A percentile compares a stretch with the other conserved stretches of the same genome.
Conservation (phyloP, 2,113 vertebrate genomes). For the Barnardius zonarius region DNA sequence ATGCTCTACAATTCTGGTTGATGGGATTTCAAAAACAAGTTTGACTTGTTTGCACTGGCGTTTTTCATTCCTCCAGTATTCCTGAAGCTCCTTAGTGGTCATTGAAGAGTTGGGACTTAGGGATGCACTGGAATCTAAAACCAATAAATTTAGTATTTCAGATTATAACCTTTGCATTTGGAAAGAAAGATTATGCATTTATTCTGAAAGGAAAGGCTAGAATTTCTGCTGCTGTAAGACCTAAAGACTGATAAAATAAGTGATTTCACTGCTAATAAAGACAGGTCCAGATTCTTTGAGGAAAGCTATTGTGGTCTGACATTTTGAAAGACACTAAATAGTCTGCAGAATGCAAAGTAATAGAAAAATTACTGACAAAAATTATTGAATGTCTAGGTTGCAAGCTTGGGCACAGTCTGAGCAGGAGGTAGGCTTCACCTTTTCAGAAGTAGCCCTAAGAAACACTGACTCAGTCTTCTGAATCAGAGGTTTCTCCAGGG, state of each 20-base stretch:
- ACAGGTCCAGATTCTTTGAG: not conserved
- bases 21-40: slow-evolving; percentile 88
- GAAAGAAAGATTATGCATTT: not conserved
- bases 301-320: not conserved
- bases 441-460: not conserved
- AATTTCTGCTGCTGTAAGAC: not conserved
- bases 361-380: not conserved
- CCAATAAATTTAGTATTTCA: not conserved
- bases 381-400: not conserved
- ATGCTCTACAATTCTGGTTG: slow-evolving; percentile 76
- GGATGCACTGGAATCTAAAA: slow-evolving; percentile 37
- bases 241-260: not conserved
- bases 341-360: not conserved
- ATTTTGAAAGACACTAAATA: not conserved
- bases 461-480: not conserved
- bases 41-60: slow-evolving; percentile 69
- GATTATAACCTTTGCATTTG: not conserved
- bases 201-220: not conserved
- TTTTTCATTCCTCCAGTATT: slow-evolving; percentile 83
- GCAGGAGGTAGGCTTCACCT: not conserved
- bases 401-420: not conserved
- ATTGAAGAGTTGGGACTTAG: slow-evolving; percentile 72
- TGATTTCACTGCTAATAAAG: not conserved
- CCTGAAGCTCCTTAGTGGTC: slow-evolving; percentile 91
- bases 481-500: not conserved